Evolutionary conservation across 2,888 invertebrate genomes (phyloP).

Genomic region (Tetanocera ferruginea): DNA sequence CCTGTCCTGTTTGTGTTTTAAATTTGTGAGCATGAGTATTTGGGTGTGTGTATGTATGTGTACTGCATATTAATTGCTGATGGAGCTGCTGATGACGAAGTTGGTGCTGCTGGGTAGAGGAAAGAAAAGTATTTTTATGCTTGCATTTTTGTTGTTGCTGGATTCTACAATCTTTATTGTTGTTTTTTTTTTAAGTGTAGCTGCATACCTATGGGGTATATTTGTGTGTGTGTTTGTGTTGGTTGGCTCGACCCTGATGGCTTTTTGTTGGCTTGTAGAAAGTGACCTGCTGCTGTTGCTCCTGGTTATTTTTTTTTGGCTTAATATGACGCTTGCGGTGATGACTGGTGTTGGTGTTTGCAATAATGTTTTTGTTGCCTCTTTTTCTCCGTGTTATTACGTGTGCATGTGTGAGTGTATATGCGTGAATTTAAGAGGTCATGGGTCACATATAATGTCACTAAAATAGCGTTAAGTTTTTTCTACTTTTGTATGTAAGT

Average conservation of each 20-base stretch:
- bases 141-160: neutral
- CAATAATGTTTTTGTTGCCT: neutral
- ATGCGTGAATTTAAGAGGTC: conserved; percentile 2
- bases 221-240: conserved; percentile 5
- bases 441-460: conserved; percentile 17
- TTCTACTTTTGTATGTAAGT: neutral
- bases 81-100: conserved; percentile 5
- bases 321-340: conserved; percentile 22
- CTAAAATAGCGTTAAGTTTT: conserved; percentile 10
- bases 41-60: conserved; percentile 1
- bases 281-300: neutral
- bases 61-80: conserved; percentile 27
- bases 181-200: neutral
- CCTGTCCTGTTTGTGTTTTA: conserved; percentile 1
- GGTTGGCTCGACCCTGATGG: conserved; percentile 3
- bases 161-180: neutral
- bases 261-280: conserved; percentile 5
- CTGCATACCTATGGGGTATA: neutral
- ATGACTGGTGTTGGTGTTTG: neutral
- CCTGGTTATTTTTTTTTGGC: neutral
- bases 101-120: neutral
- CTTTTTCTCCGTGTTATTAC: neutral
- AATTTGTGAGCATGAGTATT: neutral
- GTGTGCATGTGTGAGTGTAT: neutral
- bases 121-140: neutral